phyloP scores from a whole-genome alignment of 2,797 vertebrate genomes.

The Eulemur albifrons region DNA sequence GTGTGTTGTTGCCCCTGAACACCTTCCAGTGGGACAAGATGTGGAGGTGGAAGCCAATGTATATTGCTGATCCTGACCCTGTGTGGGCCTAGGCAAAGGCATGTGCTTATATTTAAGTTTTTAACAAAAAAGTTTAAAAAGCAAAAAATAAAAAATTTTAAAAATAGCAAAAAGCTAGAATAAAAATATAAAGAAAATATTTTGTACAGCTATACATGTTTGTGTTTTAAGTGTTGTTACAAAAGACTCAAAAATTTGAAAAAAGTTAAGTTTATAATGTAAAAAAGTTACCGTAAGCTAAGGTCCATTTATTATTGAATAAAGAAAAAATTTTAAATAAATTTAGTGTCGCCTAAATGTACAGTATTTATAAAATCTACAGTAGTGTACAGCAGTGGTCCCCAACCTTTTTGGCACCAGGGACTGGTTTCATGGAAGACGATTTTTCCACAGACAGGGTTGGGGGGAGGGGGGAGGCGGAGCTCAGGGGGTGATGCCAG shows the following conservation, averaged over 20 bases:
- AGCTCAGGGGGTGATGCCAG: no score
- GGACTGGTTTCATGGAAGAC: no score
- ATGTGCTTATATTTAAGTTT: neutral
- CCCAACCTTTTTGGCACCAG: no score
- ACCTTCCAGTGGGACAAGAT: neutral
- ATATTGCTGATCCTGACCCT: neutral
- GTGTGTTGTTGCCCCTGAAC: neutral
- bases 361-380: neutral
- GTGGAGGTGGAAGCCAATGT: neutral
- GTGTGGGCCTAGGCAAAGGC: neutral
- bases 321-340: neutral
- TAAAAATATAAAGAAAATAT: neutral
- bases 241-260: neutral
- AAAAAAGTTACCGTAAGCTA: neutral
- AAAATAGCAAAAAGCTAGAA: neutral
- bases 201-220: neutral
- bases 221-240: neutral
- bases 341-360: neutral
- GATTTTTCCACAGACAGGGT: no score
- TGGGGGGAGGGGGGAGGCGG: no score
- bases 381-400: neutral
- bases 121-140: neutral
- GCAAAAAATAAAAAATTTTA: neutral
- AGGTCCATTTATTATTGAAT: neutral
- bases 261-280: neutral